Base-by-base conservation (phyloP, 2,113 vertebrate species). In the Bostrychus sinensis region DNA sequence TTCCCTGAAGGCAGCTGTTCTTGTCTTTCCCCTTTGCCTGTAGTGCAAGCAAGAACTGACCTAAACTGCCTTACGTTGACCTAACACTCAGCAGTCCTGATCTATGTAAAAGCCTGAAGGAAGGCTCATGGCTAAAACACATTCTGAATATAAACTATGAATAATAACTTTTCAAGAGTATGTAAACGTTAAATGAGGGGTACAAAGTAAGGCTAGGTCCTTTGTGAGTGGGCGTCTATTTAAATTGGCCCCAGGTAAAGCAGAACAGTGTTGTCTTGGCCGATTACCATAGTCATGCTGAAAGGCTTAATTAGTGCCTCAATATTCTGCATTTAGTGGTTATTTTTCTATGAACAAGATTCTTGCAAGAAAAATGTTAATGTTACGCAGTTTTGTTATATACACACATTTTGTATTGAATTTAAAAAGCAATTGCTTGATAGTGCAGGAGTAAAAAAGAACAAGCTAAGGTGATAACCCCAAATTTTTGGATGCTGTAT, bases 41-140 rank as follows among this genome's bases (percentile, higher is more conserved):
- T 51, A 85, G 80, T 74, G 59, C 68, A 71, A 61, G 60, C 22
- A 11, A 55, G 55, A 45, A 37, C 39, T 76, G 82, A 84, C 88
- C 81, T 78, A 61, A 22, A n/a, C 70, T 71, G 78, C 75, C 56
- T 26, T 32, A 57, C 30, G 43, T 38, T 70, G 77, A 84, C 79
- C 79, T 23, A 39, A 7, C 58, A 62, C 32, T 71, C 54, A 81
- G 70, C 80, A 38, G 55, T 38, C 62, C 53, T 63, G 51, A 69
- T 56, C 76, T 70, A 59, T 46, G 23, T 12, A 2, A 55, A 66
- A 48, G 53, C 65, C 56, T 36, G 22, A 22, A 73, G 67, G 54
- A 62, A 64, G 46, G 59, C 50, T 59, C 3, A 2, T 20, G 22
- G 39, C 16, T 28, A 57, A 55, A 55, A 34, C 17, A 36, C 17